A percentile compares a stretch with the other conserved stretches of the same genome.
phyloP scores from a whole-genome alignment of 2,888 invertebrate genomes.

The Drosophila aldrichi region DNA sequence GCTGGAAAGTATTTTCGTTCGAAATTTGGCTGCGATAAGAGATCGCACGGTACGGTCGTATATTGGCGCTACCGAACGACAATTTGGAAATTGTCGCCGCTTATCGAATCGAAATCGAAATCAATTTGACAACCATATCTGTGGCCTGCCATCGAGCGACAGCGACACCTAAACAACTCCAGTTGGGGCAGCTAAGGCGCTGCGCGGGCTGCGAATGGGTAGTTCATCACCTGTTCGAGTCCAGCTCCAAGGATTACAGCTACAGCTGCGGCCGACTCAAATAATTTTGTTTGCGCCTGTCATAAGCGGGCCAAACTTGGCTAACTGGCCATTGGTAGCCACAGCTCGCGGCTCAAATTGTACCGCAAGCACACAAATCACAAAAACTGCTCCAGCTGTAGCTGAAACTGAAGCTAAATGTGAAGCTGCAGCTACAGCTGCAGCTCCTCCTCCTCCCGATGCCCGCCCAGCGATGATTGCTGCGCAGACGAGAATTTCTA shows the following conservation, averaged over 20 bases:
- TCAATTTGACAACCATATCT: conserved; percentile 69
- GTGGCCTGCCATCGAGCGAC: conserved; percentile 58
- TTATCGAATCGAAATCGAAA: conserved; percentile 76
- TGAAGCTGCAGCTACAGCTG: conserved; percentile 4
- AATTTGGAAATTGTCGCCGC: conserved; percentile 45
- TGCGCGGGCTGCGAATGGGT: conserved; percentile 42
- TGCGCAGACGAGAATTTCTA: conserved; percentile 74
- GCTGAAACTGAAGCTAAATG: conserved; percentile 7
- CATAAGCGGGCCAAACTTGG: conserved; percentile 69
- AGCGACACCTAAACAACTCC: conserved; percentile 73
- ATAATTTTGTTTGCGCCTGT: conserved; percentile 84
- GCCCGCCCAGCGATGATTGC: conserved; percentile 69
- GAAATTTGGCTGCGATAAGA: conserved; percentile 27
- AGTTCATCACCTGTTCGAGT: conserved; percentile 68
- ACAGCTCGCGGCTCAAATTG: conserved; percentile 78
- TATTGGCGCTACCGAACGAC: conserved; percentile 66
- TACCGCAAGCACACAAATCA: conserved; percentile 80
- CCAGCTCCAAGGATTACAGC: conserved; percentile 25
- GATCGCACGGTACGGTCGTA: conserved; percentile 50
- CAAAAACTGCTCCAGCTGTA: conserved; percentile 52
- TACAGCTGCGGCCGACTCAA: conserved; percentile 50
- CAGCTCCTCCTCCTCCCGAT: neutral
- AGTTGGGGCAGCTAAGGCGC: conserved; percentile 70
- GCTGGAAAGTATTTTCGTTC: conserved; percentile 42
- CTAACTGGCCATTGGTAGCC: conserved; percentile 76